Evolutionary conservation across 2,888 invertebrate species (phyloP), one percentile per base, ranked within the genome.

Genomic region (Meta bourneti): DNA sequence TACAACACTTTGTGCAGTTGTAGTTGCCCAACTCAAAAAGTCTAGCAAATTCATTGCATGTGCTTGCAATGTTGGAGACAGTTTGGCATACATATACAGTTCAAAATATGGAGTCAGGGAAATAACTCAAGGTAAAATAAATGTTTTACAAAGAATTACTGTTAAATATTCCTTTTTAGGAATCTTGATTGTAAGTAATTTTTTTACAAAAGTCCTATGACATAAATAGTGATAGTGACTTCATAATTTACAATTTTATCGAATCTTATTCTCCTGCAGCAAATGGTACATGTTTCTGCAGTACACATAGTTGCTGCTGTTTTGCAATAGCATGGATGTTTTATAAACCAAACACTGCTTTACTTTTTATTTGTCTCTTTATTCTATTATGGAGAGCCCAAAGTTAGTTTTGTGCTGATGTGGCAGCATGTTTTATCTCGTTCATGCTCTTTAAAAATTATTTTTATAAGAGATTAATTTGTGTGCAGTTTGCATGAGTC

Each of bases 1-100:
- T 85, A 98, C 98, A 49, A 98, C 98, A 1, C 95, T 98, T 82
- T 98, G 98, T 82, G 97, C 97, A 82, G 93, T 93, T 80, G 93
- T 93, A 13, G 92, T 94, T 19, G 92, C 93, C 19, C 93, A 93
- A 70, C 83, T 94, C 16, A 93, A 94, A 78, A 97, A 96, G 94
- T 94, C 94, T 2, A 94, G 94, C 77, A 95, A 95, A 93, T 96
- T 95, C 94, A 95, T 97, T 79, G 97, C 97, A 71, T 98, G 98
- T 94, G 97, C 97, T 81, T 98, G 98, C 94, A 98, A 98, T 95
- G 98, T 98, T 34, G 98, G 98, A 0, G 98, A 98, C 94, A 97
- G 97, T 78, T 95, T 98, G 93, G 98, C 97, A n/a, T 98, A 98
- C 94, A 97, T 98, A 90, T 98, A 97, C 95, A 96, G 96, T 94